Evolutionary conservation across 2,888 invertebrate species (phyloP).

Genomic region (Cheiracanthium punctorium): DNA sequence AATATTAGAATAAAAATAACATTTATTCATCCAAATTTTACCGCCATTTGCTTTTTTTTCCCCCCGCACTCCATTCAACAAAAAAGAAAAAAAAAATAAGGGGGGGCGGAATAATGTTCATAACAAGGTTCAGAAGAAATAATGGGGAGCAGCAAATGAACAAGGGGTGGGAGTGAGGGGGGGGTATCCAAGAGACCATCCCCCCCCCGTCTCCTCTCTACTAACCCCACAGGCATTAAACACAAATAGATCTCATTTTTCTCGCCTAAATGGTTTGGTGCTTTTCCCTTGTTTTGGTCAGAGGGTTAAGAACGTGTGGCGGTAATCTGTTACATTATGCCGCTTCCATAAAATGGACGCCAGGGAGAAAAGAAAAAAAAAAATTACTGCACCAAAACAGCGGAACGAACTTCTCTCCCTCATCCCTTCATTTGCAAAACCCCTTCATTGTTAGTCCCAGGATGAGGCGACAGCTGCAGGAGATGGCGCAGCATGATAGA

Average conservation of each 20-base stretch:
- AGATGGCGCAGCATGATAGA: constrained; percentile 60
- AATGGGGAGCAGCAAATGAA: not conserved
- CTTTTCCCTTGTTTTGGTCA: constrained; percentile 50
- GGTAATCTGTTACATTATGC: constrained; percentile 59
- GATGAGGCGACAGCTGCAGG: constrained; percentile 53
- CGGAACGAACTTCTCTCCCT: constrained; percentile 4
- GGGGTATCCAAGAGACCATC: constrained; percentile 39
- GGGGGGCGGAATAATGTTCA: no score
- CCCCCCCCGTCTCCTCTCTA: not conserved
- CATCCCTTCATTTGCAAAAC: constrained; percentile 18
- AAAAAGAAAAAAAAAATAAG: no score
- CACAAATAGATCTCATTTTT: constrained; percentile 67
- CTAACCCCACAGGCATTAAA: constrained; percentile 56
- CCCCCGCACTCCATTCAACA: no score
- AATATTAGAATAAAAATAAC: no score
- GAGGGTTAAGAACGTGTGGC: constrained; percentile 53
- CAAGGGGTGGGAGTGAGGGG: not conserved
- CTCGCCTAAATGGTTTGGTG: constrained; percentile 59
- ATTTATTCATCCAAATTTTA: no score
- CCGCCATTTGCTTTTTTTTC: no score
- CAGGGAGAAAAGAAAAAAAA: constrained; percentile 4
- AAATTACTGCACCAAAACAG: not conserved
- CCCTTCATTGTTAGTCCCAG: constrained; percentile 42
- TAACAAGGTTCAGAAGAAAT: constrained; percentile 21
- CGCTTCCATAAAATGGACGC: constrained; percentile 44